These are phyloP conservation scores for Montipora foliosa DNA, from an alignment of 64 coral and sea anemone genomes.

Conservation along the genomic window DNA sequence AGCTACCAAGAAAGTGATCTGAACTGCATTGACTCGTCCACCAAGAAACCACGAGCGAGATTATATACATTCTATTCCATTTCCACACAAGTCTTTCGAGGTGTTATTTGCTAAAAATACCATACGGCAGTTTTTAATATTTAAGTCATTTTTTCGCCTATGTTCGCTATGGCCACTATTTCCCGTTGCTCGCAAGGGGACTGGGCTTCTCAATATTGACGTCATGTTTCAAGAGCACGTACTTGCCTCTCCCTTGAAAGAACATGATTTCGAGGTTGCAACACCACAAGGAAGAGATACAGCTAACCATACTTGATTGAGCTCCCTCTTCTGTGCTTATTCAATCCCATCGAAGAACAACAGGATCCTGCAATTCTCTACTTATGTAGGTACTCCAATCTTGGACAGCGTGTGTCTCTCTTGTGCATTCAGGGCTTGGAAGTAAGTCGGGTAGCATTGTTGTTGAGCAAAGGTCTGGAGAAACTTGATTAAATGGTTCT, in stretches of 20 bases:
- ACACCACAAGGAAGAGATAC: too few relatives aligned
- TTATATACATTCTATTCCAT: background rate
- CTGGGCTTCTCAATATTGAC: background rate
- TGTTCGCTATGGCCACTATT: too few relatives aligned
- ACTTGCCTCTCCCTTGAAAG: too few relatives aligned
- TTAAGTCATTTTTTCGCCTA: too few relatives aligned
- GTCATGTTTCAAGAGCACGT: background rate
- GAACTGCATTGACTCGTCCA: too few relatives aligned
- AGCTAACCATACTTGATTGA: too few relatives aligned
- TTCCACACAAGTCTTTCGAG: background rate
- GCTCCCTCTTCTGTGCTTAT: too few relatives aligned
- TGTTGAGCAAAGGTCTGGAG: conserved; percentile 72
- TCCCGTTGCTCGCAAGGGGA: background rate
- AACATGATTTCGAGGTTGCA: too few relatives aligned
- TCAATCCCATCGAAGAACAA: background rate
- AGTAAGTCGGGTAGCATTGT: conserved; percentile 81
- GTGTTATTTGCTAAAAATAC: background rate
- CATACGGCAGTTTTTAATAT: too few relatives aligned
- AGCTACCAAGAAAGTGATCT: too few relatives aligned
- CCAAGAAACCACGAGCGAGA: background rate
- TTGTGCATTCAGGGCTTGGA: conserved; percentile 82
- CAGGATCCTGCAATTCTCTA: background rate
- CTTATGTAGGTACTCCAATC: conserved; percentile 62
- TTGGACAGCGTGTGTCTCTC: conserved; percentile 88
- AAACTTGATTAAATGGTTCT: conserved; percentile 87